Evolutionary conservation across 1,140 invertebrate genomes (phyloP).

Genomic region (Arion vulgaris): DNA sequence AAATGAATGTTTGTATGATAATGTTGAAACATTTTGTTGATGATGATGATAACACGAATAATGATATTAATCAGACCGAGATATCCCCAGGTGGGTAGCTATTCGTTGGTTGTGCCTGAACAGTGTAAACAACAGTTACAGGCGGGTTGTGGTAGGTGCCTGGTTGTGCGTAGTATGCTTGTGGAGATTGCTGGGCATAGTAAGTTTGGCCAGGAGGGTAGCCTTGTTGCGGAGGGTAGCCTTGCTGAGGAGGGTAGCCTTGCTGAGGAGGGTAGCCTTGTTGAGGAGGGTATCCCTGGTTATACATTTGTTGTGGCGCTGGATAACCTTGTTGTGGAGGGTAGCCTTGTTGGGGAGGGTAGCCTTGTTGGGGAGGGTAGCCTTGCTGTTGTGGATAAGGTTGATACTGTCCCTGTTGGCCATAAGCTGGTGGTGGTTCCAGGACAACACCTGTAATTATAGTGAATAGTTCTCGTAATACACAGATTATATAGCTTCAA

Average conservation of each 20-base stretch:
- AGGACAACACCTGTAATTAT: background rate
- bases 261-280: background rate
- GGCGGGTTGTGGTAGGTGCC: background rate
- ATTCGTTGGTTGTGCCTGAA: background rate
- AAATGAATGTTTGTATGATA: too few relatives aligned
- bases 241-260: too few relatives aligned
- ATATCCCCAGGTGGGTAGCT: too few relatives aligned
- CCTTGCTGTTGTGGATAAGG: background rate
- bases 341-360: background rate
- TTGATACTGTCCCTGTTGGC: background rate
- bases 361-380: background rate
- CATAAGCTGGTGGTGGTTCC: background rate
- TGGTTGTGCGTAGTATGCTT: background rate
- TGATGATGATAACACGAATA: background rate
- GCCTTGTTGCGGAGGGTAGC: background rate
- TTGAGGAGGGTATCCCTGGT: background rate
- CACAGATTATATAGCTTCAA: too few relatives aligned
- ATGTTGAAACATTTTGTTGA: too few relatives aligned
- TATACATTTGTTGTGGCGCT: background rate
- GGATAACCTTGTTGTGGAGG: background rate
- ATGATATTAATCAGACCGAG: background rate
- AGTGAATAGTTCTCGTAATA: too few relatives aligned
- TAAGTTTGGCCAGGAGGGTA: background rate
- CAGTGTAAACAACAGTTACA: background rate
- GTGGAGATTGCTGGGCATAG: background rate